These are phyloP conservation scores for Microcebus murinus DNA, from an alignment of 2,113 vertebrate species.

Conservation along the genomic window DNA sequence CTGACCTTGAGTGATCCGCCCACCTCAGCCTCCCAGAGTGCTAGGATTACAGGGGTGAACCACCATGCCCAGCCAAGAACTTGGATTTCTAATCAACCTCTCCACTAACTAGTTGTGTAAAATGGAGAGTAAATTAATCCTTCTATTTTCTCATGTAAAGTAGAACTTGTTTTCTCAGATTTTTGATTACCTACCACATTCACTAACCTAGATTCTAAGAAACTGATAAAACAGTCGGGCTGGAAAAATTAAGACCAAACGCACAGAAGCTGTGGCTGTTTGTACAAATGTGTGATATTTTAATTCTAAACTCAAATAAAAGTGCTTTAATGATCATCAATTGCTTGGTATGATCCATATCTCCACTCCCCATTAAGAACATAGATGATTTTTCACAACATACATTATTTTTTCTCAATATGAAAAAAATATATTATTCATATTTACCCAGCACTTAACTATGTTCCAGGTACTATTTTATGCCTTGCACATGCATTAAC, in stretches of 20 bases:
- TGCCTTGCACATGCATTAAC: background rate
- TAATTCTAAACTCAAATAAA: constrained; percentile 9
- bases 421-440: background rate
- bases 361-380: background rate
- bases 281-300: background rate
- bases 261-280: background rate
- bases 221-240: constrained; percentile 5
- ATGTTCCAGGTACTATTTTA: background rate
- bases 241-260: background rate
- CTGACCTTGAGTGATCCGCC: too few species aligned
- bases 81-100: background rate
- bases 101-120: background rate
- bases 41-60: too few species aligned
- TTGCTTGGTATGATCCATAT: background rate
- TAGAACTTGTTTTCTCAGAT: background rate
- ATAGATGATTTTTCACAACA: background rate
- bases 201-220: background rate
- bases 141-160: background rate
- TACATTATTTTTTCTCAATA: constrained; percentile 25
- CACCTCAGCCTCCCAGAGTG: too few species aligned
- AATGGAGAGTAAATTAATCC: constrained; percentile 6
- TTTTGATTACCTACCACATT: background rate
- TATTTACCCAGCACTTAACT: background rate
- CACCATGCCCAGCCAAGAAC: background rate
- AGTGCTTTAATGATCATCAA: background rate